Percentiles rank a stretch among this genome's conserved stretches.
These are phyloP conservation scores for Dioctria linearis DNA, from an alignment of 2,888 invertebrate genomes.

Conservation along the genomic window DNA sequence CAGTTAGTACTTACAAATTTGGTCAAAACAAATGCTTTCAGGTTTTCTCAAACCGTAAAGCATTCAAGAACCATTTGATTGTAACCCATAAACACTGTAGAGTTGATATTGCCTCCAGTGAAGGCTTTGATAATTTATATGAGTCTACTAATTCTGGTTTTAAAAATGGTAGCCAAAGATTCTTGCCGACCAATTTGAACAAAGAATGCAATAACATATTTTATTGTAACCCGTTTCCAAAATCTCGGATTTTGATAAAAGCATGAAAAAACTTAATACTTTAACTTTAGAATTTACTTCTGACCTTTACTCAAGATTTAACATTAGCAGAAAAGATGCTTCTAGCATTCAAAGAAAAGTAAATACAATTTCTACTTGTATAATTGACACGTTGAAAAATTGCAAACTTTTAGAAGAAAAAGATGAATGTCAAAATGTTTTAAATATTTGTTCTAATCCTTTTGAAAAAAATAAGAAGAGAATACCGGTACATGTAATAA, in stretches of 20 bases:
- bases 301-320: not conserved
- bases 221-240: not conserved
- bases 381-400: not conserved
- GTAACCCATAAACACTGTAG: not conserved
- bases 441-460: not conserved
- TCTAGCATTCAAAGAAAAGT: not conserved
- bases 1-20: not conserved
- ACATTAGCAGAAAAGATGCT: constrained; percentile 4
- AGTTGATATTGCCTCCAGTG: not conserved
- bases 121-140: not conserved
- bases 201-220: not conserved
- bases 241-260: not conserved
- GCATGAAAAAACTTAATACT: not conserved
- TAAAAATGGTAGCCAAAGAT: not conserved
- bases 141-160: not conserved
- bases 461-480: not conserved
- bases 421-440: not conserved
- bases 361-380: not conserved
- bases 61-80: not conserved
- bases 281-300: not conserved
- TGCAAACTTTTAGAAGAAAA: not conserved
- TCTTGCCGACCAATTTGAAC: not conserved
- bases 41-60: not conserved
- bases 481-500: not conserved
- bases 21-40: not conserved